These are phyloP conservation scores for Gallinago jamesoni DNA, from an alignment of 2,113 vertebrate species.

Conservation along the genomic window DNA sequence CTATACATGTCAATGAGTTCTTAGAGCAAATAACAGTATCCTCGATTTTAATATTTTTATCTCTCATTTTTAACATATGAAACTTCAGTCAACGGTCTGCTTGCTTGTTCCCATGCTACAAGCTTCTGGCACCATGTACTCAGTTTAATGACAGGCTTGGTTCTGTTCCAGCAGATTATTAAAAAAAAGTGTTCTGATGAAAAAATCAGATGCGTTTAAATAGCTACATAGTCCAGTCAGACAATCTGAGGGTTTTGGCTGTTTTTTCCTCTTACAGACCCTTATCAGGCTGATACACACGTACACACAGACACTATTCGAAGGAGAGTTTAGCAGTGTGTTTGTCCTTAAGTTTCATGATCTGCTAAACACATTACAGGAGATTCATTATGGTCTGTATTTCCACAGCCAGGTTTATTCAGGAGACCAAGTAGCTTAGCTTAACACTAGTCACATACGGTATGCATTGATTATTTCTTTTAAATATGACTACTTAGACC, in stretches of 20 bases:
- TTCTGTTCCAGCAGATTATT: slow-evolving; percentile 32
- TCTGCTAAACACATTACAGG: neutral
- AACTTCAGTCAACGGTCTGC: neutral
- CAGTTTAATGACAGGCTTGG: slow-evolving; percentile 8
- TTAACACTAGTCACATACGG: neutral
- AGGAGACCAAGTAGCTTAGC: neutral
- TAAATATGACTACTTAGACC: neutral
- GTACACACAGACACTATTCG: neutral
- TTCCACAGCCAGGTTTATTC: neutral
- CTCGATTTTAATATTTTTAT: neutral
- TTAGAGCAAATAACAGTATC: neutral
- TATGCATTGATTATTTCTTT: neutral
- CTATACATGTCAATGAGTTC: neutral
- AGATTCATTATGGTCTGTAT: neutral
- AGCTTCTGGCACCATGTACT: neutral
- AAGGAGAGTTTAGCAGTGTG: neutral
- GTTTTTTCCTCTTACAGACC: neutral
- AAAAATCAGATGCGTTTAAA: slow-evolving; percentile 36
- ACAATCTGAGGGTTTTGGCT: neutral
- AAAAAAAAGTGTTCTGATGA: neutral
- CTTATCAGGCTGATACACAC: neutral
- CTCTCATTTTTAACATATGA: neutral
- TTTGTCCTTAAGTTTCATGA: neutral
- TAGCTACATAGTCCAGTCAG: neutral
- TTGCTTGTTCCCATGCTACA: neutral